Conservation (phyloP, 2,888 invertebrate genomes). For the Acrobasis consociella region DNA sequence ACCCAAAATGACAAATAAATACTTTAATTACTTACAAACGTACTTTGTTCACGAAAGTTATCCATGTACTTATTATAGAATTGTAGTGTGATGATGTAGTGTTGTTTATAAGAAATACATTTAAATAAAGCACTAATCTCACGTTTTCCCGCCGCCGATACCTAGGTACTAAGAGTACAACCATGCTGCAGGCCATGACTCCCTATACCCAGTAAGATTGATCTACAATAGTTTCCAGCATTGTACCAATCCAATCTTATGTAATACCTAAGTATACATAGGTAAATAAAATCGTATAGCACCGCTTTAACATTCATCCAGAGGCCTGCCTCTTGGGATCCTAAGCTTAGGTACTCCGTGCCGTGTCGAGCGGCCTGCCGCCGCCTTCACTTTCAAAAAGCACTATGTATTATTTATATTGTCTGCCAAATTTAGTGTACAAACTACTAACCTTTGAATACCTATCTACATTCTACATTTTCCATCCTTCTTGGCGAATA, state of each 20-base stretch:
- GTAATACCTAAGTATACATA: no score
- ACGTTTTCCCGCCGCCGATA: constrained; percentile 32
- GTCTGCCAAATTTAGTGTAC: constrained; percentile 57
- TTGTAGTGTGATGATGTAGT: constrained; percentile 48
- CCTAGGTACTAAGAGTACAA: neutral
- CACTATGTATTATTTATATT: constrained; percentile 33
- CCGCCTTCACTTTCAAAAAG: constrained; percentile 32
- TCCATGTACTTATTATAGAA: constrained; percentile 41
- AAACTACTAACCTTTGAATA: constrained; percentile 42
- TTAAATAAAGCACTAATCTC: constrained; percentile 39
- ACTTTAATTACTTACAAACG: constrained; percentile 33
- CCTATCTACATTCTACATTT: constrained; percentile 40
- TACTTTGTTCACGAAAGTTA: constrained; percentile 45
- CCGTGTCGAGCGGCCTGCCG: constrained; percentile 27
- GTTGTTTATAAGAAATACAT: constrained; percentile 43
- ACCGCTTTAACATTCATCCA: neutral
- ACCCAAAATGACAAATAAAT: constrained; percentile 45
- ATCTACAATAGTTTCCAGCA: no score
- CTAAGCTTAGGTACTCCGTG: neutral
- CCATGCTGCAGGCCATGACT: no score
- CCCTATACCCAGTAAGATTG: no score
- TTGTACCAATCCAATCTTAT: no score
- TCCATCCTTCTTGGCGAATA: constrained; percentile 57
- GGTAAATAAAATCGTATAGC: no score
- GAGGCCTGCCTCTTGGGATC: neutral